Evolutionary conservation across 2,113 vertebrate species (phyloP).

Genomic region (Puntigrus tetrazona): DNA sequence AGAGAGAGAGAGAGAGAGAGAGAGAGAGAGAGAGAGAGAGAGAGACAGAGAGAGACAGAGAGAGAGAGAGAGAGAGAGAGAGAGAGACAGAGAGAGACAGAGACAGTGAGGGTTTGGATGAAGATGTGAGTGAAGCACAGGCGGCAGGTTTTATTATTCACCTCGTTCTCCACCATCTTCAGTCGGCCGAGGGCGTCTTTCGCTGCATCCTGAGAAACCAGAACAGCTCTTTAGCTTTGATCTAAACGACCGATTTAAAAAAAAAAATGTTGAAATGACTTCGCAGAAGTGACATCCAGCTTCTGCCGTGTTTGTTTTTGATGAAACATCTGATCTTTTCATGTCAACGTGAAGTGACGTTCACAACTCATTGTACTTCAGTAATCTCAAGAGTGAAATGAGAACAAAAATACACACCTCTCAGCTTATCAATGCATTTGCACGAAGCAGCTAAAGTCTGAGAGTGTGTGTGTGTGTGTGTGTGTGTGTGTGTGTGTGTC

Average conservation of each 20-base stretch:
- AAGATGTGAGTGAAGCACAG: neutral
- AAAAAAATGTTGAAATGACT: neutral
- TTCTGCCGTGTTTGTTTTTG: neutral
- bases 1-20: constrained; percentile 2
- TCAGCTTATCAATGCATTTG: neutral
- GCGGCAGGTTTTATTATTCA: constrained; percentile 53
- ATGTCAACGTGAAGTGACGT: neutral
- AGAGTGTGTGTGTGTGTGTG: neutral
- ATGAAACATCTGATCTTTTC: neutral
- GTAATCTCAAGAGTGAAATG: neutral
- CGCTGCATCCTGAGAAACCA: constrained; percentile 79
- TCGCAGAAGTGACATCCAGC: neutral
- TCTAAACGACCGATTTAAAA: neutral
- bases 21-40: neutral
- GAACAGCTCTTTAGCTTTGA: neutral
- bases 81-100: neutral
- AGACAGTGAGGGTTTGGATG: neutral
- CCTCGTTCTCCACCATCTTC: constrained; percentile 86
- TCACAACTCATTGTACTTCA: neutral
- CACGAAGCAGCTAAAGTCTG: neutral
- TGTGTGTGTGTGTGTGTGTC: neutral
- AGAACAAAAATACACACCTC: neutral
- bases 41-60: no score
- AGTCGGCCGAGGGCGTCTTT: constrained; percentile 85
- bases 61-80: neutral